Evolutionary conservation across 2,113 vertebrate genomes (phyloP), one percentile per base, ranked within the genome.

Genomic region (Octodon degus): DNA sequence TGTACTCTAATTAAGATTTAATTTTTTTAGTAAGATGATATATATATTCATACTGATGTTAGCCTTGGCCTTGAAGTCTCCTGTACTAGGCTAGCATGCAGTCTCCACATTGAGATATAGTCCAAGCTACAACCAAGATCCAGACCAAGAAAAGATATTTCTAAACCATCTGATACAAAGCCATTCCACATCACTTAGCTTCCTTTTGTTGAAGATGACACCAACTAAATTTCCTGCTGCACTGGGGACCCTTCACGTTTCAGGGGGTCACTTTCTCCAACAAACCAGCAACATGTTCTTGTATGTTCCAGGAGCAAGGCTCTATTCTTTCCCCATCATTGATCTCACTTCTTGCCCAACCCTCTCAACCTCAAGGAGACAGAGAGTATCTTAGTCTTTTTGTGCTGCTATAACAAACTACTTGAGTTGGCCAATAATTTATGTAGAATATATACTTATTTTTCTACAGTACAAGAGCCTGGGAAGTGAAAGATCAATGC

Each of bases 191-290:
- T 68, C 4, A 17, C 20, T 34, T 37, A 17, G 20, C 14, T 13
- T 60, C 53, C 5, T 32, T 43, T 1, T 91, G 86, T 68, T 74
- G 58, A 27, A 63, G 34, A 25, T 60, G 34, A 80, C 4, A 8
- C 90, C 92, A 72, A 13, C 7, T 90, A 32, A 90, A 85, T 80
- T 83, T 87, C 43, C 68, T 90, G 24, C 60, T 76, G 37, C 83
- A 84, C 22, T 81, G 19, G 13, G 20, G 4, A 68, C 40, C 70
- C 24, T 90, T 62, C 60, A 34, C 11, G 20, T 16, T 37, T 87
- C 37, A 16, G 14, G 22, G 11, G 22, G 1, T 58, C 19, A 80
- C 19, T 80, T 88, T 67, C 8, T 87, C 53, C 83, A 13, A 68
- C 10, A 79, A 55, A 83, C 43, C 27, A 68, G 24, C 76, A 81